Percentiles rank a stretch among this genome's conserved stretches.
Evolutionary conservation across 92 coral and sea anemone species (phyloP).

Genomic region (Desmophyllum pertusum): DNA sequence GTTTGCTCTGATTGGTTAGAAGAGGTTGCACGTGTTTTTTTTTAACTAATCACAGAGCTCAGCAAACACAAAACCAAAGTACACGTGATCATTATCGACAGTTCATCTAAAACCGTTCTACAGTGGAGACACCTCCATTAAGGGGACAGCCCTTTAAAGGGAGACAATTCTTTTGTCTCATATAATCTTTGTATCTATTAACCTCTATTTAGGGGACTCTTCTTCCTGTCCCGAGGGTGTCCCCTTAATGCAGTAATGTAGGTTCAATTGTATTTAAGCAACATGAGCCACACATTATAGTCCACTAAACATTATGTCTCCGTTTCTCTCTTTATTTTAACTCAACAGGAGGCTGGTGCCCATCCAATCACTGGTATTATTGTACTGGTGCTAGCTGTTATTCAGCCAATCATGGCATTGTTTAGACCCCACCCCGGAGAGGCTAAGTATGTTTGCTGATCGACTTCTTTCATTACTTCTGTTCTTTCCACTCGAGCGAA

Average conservation of each 20-base stretch:
- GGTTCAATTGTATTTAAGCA: too few relatives aligned
- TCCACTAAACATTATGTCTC: too few relatives aligned
- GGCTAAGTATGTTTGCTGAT: conserved; percentile 59
- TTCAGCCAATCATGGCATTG: conserved; percentile 83
- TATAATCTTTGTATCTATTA: too few relatives aligned
- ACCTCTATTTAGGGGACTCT: too few relatives aligned
- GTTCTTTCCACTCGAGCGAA: neutral
- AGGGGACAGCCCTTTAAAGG: too few relatives aligned
- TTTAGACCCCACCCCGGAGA: conserved; percentile 82
- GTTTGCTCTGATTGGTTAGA: neutral
- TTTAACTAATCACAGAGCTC: too few relatives aligned
- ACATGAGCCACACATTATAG: too few relatives aligned
- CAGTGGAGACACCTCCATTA: too few relatives aligned
- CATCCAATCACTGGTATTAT: conserved; percentile 78
- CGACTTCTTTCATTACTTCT: neutral
- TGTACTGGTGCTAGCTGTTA: conserved; percentile 58
- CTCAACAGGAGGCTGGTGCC: conserved; percentile 52
- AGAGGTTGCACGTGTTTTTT: neutral
- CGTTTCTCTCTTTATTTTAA: neutral
- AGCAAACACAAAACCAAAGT: neutral
- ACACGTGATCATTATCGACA: neutral
- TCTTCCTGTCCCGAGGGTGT: too few relatives aligned
- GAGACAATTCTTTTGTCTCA: too few relatives aligned
- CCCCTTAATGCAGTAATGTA: too few relatives aligned
- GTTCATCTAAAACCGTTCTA: neutral